Conservation (phyloP, 2,888 invertebrate genomes). For the Patella ulyssiponensis region DNA sequence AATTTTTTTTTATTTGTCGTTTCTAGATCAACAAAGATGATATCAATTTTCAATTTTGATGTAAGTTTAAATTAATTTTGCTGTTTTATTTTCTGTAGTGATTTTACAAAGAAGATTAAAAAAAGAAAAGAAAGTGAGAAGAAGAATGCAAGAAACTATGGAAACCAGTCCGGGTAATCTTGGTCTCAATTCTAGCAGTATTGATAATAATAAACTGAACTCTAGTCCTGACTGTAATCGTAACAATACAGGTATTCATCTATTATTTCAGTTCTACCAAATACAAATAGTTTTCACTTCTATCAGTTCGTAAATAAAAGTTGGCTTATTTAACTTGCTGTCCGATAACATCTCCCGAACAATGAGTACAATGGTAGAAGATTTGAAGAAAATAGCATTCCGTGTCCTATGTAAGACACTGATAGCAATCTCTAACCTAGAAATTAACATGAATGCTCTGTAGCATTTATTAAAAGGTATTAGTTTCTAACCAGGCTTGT, state of each 20-base stretch:
- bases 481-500: too few species aligned
- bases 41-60: not conserved
- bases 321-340: too few species aligned
- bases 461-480: too few species aligned
- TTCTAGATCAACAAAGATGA: not conserved
- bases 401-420: too few species aligned
- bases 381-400: too few species aligned
- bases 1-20: not conserved
- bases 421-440: too few species aligned
- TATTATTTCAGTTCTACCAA: too few species aligned
- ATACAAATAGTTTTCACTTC: too few species aligned
- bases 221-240: constrained; percentile 31
- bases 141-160: constrained; percentile 43
- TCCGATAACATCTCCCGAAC: too few species aligned
- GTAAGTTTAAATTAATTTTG: not conserved
- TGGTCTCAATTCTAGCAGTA: constrained; percentile 14
- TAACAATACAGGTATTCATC: constrained; percentile 16
- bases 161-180: constrained; percentile 15
- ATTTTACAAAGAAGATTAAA: constrained; percentile 53
- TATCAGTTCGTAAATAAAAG: too few species aligned
- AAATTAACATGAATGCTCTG: too few species aligned
- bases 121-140: constrained; percentile 52
- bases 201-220: constrained; percentile 22
- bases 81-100: constrained; percentile 34
- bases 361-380: too few species aligned